phyloP scores from a whole-genome alignment of 2,113 vertebrate species.

The Cichladusa arquata region DNA sequence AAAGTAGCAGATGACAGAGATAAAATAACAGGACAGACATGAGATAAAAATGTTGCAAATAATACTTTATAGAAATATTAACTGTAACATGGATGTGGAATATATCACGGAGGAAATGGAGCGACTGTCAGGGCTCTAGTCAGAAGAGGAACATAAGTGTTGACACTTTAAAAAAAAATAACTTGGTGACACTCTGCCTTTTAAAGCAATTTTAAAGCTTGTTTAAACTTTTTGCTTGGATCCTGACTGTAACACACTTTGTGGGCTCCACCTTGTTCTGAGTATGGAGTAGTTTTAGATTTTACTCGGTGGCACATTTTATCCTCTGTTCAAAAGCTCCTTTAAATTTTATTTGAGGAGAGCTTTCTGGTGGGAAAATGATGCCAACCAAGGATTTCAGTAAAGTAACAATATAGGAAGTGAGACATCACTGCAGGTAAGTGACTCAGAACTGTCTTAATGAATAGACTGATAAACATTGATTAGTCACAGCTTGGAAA shows the following conservation, averaged over 20 bases:
- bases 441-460: not conserved
- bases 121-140: not conserved
- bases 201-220: not conserved
- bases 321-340: not conserved
- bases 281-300: not conserved
- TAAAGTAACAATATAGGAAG: not conserved
- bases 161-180: not conserved
- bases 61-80: not conserved
- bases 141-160: not conserved
- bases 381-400: not conserved
- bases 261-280: not conserved
- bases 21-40: not conserved
- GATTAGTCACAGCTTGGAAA: not conserved
- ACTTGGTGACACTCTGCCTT: not conserved
- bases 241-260: not conserved
- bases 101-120: not conserved
- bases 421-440: not conserved
- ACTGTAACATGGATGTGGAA: not conserved
- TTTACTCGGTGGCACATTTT: not conserved
- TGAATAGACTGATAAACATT: not conserved
- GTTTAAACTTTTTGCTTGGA: not conserved
- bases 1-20: not conserved
- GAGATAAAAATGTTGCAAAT: not conserved
- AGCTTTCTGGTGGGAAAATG: not conserved
- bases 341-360: not conserved